phyloP scores from a whole-genome alignment of 2,113 vertebrate species.

The Macroglossus sobrinus region DNA sequence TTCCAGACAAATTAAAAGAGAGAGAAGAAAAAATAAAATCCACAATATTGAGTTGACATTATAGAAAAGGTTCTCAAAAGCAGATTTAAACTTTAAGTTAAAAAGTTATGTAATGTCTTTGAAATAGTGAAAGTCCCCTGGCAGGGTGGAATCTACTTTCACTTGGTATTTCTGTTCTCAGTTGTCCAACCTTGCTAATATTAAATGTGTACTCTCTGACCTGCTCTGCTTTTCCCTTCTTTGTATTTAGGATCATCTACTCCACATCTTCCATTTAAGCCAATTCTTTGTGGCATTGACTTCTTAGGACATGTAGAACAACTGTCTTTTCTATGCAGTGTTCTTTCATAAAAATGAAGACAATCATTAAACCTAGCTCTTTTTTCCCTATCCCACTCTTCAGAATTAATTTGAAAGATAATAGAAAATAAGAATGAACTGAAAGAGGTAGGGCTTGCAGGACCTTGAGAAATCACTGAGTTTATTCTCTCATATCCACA shows the following conservation, averaged over 20 bases:
- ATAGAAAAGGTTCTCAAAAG: not conserved
- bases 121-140: not conserved
- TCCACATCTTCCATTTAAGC: not conserved
- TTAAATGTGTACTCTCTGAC: not conserved
- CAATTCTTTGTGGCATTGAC: not conserved
- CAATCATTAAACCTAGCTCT: not conserved
- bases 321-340: conserved; percentile 29
- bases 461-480: not conserved
- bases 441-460: not conserved
- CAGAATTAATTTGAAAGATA: conserved; percentile 6
- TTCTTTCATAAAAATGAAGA: conserved; percentile 53
- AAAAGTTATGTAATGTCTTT: not conserved
- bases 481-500: not conserved
- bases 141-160: not conserved
- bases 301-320: conserved; percentile 19
- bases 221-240: not conserved
- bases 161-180: not conserved
- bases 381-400: not conserved
- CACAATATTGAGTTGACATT: not conserved
- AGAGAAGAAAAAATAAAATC: not conserved
- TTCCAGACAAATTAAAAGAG: not conserved
- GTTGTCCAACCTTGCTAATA: not conserved
- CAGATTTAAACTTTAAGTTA: conserved; percentile 14
- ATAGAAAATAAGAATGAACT: not conserved
- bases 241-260: not conserved